Evolutionary conservation across 2,888 invertebrate genomes (phyloP).

Genomic region (Mesorhabditis spiculigera): DNA sequence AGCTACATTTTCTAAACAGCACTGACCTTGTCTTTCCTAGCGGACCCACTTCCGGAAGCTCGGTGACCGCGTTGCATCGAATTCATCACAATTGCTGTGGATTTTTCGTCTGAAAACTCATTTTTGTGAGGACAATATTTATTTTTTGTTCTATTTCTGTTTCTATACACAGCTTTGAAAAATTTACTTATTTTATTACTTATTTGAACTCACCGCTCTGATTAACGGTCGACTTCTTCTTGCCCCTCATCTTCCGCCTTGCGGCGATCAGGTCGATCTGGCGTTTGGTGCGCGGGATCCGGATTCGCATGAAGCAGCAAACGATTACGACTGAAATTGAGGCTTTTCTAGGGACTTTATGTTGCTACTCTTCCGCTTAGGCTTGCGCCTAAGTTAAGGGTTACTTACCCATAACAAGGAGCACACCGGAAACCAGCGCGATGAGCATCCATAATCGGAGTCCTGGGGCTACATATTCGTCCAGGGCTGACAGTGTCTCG

Average conservation of each 20-base stretch:
- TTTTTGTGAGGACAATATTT: not conserved
- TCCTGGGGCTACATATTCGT: conserved; percentile 54
- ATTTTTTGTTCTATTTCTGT: too few relatives aligned
- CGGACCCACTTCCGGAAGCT: not conserved
- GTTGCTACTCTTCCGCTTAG: too few relatives aligned
- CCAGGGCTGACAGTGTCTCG: conserved; percentile 37
- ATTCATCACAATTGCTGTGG: conserved; percentile 53
- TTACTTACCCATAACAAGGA: conserved; percentile 51
- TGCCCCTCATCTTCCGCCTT: conserved; percentile 36
- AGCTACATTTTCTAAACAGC: not conserved
- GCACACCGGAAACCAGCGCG: conserved; percentile 53
- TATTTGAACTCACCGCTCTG: too few relatives aligned
- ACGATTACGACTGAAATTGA: conserved; percentile 48
- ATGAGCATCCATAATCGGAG: conserved; percentile 57
- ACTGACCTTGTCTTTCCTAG: not conserved
- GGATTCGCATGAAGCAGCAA: conserved; percentile 55
- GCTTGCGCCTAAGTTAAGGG: too few relatives aligned
- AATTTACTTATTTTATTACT: not conserved
- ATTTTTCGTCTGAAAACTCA: conserved; percentile 34
- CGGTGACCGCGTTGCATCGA: conserved; percentile 31
- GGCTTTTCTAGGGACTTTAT: too few relatives aligned
- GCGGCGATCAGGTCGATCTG: conserved; percentile 54
- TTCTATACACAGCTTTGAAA: too few relatives aligned
- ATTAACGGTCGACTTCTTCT: conserved; percentile 19
- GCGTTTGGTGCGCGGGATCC: conserved; percentile 56